Base-by-base conservation (phyloP, 2,797 vertebrate genomes). In the Macrochelys suwanniensis region DNA sequence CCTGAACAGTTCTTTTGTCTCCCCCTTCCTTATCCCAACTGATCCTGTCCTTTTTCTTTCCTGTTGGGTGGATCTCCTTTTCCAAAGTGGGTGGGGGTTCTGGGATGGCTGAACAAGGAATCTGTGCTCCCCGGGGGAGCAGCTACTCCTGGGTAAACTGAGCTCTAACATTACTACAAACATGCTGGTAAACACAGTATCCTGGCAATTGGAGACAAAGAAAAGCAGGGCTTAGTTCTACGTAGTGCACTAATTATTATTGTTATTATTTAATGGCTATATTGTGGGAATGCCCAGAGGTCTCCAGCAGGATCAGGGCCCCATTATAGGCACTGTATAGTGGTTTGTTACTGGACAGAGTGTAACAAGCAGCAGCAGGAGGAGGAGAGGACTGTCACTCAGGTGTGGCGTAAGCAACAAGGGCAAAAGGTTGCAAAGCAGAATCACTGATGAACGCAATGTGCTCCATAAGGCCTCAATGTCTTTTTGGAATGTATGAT, bases 191-290 rank as follows among this genome's bases (percentile, higher is more conserved):
- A 56, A 4, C 51, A 6, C 21, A 1, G 1, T 13, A 92, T 87
- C 42, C 5, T 42, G 54, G 80, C 17, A 19, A 3, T 0, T 1
- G 2, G 54, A 49, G 23, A 19, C 28, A 16, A 16, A n/a, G 9
- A 65, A 90, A 90, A 89, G 23, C n/a, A 10, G 0, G 0, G 1
- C 74, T 88, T 84, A 49, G 7, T 50, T 87, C 21, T 82, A 17
- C 42, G 25, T 80, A 89, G 11, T 57, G 28, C n/a, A n/a, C n/a
- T n/a, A n/a, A n/a, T n/a, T n/a, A n/a, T n/a, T n/a, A n/a, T 80
- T 89, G 49, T 47, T n/a, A 49, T 49, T 68, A 7, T 68, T 89
- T 93, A 87, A 85, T 33, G 90, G 4, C 28, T 3, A 8, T 80
- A 33, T 59, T 15, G 19, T 19, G 51, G 50, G 2, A 15, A 17